Evolutionary conservation across 2,888 invertebrate species (phyloP).

Genomic region (Dermolepida albohirtum): DNA sequence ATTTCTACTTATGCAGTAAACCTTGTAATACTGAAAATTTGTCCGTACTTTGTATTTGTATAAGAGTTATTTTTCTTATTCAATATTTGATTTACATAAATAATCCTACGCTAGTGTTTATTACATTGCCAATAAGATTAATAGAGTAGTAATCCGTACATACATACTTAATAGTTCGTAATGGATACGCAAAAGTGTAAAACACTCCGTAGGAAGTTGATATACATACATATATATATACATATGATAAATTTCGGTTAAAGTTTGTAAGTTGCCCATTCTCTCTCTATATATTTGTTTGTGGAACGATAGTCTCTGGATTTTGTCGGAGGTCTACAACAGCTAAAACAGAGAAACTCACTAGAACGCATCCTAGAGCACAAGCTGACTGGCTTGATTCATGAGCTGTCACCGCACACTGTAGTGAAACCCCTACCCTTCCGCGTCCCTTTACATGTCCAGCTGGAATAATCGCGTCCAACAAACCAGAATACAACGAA

Average conservation of each 20-base stretch:
- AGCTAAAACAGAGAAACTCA: constrained; percentile 47
- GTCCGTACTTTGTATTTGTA: no score
- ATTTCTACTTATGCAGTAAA: no score
- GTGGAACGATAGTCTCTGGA: constrained; percentile 42
- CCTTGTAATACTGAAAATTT: no score
- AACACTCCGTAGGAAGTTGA: constrained; percentile 16
- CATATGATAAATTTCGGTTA: constrained; percentile 41
- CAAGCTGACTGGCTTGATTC: constrained; percentile 56
- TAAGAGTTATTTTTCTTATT: no score
- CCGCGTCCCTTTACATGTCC: constrained; percentile 48
- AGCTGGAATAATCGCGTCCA: constrained; percentile 45
- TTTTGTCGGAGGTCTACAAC: constrained; percentile 35
- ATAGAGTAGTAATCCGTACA: no score
- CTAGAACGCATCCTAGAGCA: constrained; percentile 53
- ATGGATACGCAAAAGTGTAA: background rate
- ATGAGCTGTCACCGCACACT: constrained; percentile 57
- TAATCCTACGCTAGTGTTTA: no score
- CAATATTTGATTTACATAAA: no score
- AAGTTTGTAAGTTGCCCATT: constrained; percentile 40
- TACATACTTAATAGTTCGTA: background rate
- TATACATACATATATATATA: no score
- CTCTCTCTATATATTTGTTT: constrained; percentile 33
- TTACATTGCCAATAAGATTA: no score
- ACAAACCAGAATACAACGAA: constrained; percentile 39
- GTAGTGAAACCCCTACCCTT: constrained; percentile 57